Conservation (phyloP, 2,797 vertebrate genomes). For the Lepilemur septentrionalis region DNA sequence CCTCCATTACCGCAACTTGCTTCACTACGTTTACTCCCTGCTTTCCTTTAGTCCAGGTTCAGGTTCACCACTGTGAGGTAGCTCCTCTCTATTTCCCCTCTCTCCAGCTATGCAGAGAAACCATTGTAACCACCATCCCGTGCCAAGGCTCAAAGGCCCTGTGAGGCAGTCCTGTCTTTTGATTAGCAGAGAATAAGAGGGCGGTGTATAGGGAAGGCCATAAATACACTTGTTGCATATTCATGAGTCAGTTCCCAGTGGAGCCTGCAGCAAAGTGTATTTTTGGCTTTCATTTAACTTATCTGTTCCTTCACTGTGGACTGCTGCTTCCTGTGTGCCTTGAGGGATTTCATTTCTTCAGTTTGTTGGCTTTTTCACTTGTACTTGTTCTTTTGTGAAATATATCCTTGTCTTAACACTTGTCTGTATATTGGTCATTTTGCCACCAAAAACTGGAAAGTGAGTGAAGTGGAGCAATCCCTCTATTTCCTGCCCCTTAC, state of each 20-base stretch:
- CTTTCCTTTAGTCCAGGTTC: not conserved
- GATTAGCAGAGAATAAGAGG: conserved; percentile 55
- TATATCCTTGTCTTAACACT: conserved; percentile 18
- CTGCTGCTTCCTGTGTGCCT: conserved; percentile 54
- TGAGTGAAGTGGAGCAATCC: not conserved
- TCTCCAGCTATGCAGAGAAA: not conserved
- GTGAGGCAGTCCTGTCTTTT: conserved; percentile 25
- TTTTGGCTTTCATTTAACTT: conserved; percentile 76
- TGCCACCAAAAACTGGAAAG: conserved; percentile 13
- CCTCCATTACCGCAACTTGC: not conserved
- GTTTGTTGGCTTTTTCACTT: conserved; percentile 60
- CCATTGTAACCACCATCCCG: not conserved
- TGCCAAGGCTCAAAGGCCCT: not conserved
- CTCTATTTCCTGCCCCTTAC: not conserved
- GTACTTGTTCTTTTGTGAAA: conserved; percentile 49
- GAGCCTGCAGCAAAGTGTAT: conserved; percentile 69
- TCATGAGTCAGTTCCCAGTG: conserved; percentile 69
- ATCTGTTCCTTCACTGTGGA: conserved; percentile 58
- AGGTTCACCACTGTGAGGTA: not conserved
- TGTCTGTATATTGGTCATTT: conserved; percentile 37
- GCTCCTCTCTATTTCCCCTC: not conserved
- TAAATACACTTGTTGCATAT: conserved; percentile 77
- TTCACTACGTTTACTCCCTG: not conserved
- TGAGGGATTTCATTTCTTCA: conserved; percentile 66
- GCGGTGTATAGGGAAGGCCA: conserved; percentile 45